Percentiles rank a stretch among this genome's conserved stretches.
These are phyloP conservation scores for Propsilocerus akamusi DNA, from an alignment of 1,140 invertebrate genomes.

Conservation along the genomic window DNA sequence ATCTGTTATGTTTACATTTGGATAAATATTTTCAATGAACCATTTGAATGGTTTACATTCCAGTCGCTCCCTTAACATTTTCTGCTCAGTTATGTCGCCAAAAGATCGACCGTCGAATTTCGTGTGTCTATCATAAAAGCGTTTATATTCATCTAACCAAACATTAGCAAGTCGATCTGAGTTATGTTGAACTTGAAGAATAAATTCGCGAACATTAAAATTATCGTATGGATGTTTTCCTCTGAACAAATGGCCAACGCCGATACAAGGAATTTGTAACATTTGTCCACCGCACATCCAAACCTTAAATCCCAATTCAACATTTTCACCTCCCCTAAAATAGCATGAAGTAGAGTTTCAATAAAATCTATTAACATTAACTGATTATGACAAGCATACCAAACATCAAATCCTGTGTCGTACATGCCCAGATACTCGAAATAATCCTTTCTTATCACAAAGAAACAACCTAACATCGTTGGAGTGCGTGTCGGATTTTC, in stretches of 20 bases:
- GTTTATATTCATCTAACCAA: neutral
- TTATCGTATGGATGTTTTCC: conserved; percentile 52
- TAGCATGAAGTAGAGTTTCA: conserved; percentile 25
- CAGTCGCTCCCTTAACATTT: neutral
- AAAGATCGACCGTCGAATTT: neutral
- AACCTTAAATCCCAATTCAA: neutral
- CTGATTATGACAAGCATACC: conserved; percentile 78
- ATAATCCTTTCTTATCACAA: neutral
- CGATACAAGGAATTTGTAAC: conserved; percentile 63
- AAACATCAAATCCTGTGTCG: conserved; percentile 23
- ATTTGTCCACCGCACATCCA: conserved; percentile 50
- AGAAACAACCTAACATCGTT: conserved; percentile 33
- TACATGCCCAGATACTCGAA: neutral
- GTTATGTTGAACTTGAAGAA: neutral
- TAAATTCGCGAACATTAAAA: neutral
- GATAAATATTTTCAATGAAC: neutral
- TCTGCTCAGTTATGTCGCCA: neutral
- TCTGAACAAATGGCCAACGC: conserved; percentile 66
- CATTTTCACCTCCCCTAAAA: too few relatives aligned
- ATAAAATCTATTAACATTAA: neutral
- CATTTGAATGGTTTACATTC: neutral
- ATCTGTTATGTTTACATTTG: too few relatives aligned
- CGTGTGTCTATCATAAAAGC: neutral
- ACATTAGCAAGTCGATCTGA: neutral
- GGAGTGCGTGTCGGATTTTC: conserved; percentile 89